Conservation (phyloP, 2,797 vertebrate species). For the Dromococcyx pavoninus region DNA sequence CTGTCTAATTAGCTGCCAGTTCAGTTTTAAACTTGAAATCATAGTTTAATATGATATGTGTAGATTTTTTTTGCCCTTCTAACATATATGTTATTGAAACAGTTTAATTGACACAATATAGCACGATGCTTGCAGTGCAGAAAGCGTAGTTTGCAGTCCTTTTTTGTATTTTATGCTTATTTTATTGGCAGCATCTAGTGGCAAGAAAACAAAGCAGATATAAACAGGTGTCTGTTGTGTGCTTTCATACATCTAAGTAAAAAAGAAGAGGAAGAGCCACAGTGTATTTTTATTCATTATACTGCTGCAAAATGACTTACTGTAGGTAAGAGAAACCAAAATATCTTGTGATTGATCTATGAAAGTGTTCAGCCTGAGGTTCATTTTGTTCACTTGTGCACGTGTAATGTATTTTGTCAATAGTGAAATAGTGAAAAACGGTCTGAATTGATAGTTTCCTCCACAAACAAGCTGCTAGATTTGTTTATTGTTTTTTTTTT, state of each 20-base stretch:
- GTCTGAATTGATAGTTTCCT: background rate
- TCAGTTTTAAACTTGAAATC: conserved; percentile 28
- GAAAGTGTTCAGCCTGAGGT: background rate
- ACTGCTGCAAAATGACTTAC: background rate
- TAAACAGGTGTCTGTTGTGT: background rate
- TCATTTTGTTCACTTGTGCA: background rate
- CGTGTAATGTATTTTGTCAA: background rate
- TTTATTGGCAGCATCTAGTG: background rate
- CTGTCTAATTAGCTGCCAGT: conserved; percentile 43
- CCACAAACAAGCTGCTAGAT: background rate
- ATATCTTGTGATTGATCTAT: background rate
- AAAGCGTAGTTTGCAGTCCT: background rate
- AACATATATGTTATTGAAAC: background rate
- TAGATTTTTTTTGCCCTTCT: background rate
- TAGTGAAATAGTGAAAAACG: background rate
- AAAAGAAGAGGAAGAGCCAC: background rate
- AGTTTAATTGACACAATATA: background rate
- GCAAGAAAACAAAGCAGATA: background rate
- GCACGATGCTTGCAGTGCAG: background rate
- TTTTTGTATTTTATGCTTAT: background rate
- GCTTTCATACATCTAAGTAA: background rate
- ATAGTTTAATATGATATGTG: conserved; percentile 17
- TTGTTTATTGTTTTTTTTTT: background rate
- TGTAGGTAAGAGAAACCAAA: background rate
- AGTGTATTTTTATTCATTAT: background rate